Percentiles rank a stretch among this genome's conserved stretches.
phyloP scores from a whole-genome alignment of 2,888 invertebrate species.

The Caradrina kadenii region DNA sequence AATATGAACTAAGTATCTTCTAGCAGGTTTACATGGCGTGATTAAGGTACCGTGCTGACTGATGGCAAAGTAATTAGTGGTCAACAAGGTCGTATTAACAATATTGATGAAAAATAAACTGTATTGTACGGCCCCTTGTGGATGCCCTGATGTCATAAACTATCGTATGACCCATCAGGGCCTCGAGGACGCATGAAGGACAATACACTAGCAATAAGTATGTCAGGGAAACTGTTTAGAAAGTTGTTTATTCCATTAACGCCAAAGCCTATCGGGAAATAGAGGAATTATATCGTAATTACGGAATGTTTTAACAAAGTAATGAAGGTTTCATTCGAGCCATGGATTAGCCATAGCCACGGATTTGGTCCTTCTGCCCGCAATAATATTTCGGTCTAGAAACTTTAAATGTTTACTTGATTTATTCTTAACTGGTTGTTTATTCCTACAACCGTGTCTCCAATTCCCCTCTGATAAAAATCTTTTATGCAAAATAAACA shows the following conservation, averaged over 20 bases:
- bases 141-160: constrained; percentile 39
- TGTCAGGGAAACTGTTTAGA: constrained; percentile 47
- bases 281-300: not conserved
- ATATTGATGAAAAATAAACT: constrained; percentile 48
- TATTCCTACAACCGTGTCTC: not conserved
- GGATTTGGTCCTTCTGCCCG: not conserved
- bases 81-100: constrained; percentile 29
- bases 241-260: constrained; percentile 14
- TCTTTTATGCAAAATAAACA: constrained; percentile 57
- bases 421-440: not conserved
- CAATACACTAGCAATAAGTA: constrained; percentile 27
- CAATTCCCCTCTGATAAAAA: constrained; percentile 49
- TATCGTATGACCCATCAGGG: constrained; percentile 28
- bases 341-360: not conserved
- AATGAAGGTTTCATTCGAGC: not conserved
- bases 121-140: constrained; percentile 45
- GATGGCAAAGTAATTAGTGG: not conserved
- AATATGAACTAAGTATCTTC: constrained; percentile 7
- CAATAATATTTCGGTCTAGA: constrained; percentile 12
- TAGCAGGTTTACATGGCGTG: not conserved
- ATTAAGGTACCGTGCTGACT: no score
- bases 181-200: constrained; percentile 44
- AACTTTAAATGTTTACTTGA: not conserved
- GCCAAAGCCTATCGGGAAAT: constrained; percentile 9
- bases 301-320: not conserved